Conservation (phyloP, 2,797 vertebrate species). For the Astyanax mexicanus region DNA sequence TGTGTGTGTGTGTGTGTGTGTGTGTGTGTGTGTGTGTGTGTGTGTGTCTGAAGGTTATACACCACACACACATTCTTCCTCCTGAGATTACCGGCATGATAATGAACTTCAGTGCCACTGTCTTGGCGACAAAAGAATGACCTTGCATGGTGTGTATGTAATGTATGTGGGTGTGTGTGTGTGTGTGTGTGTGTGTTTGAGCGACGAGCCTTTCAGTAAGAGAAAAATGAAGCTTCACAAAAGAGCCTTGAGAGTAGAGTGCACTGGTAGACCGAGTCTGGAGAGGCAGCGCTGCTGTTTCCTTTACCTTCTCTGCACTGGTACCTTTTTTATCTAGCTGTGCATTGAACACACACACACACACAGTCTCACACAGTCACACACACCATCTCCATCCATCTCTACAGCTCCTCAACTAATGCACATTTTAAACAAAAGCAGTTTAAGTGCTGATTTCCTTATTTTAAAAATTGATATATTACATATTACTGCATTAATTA, state of each 20-base stretch:
- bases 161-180: conserved; percentile 29
- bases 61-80: conserved; percentile 58
- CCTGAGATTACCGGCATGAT: conserved; percentile 68
- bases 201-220: conserved; percentile 43
- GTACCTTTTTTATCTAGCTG: conserved; percentile 7
- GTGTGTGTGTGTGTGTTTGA: conserved; percentile 31
- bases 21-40: conserved; percentile 27
- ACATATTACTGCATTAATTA: too few relatives aligned
- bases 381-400: neutral
- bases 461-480: too few relatives aligned
- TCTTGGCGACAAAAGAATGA: conserved; percentile 58
- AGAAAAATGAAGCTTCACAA: conserved; percentile 48
- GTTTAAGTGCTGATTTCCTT: neutral
- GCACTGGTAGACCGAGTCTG: conserved; percentile 28
- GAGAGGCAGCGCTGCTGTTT: conserved; percentile 11
- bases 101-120: conserved; percentile 72
- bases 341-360: neutral
- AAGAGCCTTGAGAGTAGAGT: conserved; percentile 30
- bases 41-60: conserved; percentile 47
- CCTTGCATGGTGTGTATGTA: conserved; percentile 55
- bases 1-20: conserved; percentile 28
- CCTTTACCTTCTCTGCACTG: conserved; percentile 12
- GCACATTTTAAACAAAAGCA: neutral
- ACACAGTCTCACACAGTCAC: neutral
- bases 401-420: neutral